Conservation (phyloP, 92 coral and sea anemone species). For the Umimayanthus chanpuru region DNA sequence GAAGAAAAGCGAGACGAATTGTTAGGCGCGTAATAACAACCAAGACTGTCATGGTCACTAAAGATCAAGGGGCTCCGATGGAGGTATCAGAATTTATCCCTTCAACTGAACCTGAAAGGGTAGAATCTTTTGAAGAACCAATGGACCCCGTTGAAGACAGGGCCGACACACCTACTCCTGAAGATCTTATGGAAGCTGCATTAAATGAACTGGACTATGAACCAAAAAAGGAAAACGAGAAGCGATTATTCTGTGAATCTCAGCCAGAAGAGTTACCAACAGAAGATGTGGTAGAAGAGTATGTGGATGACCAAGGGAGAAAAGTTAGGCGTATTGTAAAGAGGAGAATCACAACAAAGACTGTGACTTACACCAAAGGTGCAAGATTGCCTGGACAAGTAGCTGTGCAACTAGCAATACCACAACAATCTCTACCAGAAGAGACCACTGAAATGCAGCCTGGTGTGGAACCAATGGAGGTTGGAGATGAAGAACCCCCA, state of each 20-base stretch:
- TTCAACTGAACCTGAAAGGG: slow-evolving; percentile 26
- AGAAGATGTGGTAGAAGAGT: slow-evolving; percentile 70
- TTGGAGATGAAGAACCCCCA: background rate
- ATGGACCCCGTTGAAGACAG: background rate
- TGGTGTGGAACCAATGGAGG: slow-evolving; percentile 26
- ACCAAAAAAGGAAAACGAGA: background rate
- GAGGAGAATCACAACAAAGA: slow-evolving; percentile 51
- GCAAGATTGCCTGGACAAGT: slow-evolving; percentile 41
- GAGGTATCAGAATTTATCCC: background rate
- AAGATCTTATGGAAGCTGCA: slow-evolving; percentile 39
- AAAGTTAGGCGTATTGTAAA: slow-evolving; percentile 68
- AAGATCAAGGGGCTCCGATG: background rate
- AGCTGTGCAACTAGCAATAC: slow-evolving; percentile 21
- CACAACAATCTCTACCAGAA: slow-evolving; percentile 43
- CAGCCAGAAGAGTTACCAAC: slow-evolving; percentile 49
- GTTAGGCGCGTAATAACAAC: slow-evolving; percentile 37
- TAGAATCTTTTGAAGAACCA: slow-evolving; percentile 24
- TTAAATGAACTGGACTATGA: slow-evolving; percentile 10
- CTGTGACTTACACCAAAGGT: slow-evolving; percentile 35
- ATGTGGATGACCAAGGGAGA: slow-evolving; percentile 72
- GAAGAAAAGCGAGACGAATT: slow-evolving; percentile 50
- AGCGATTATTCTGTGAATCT: background rate
- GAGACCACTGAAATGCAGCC: background rate
- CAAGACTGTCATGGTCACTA: slow-evolving; percentile 30
- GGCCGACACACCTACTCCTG: slow-evolving; percentile 18